phyloP scores from a whole-genome alignment of 1,140 invertebrate species.

The Coelopa frigida region DNA sequence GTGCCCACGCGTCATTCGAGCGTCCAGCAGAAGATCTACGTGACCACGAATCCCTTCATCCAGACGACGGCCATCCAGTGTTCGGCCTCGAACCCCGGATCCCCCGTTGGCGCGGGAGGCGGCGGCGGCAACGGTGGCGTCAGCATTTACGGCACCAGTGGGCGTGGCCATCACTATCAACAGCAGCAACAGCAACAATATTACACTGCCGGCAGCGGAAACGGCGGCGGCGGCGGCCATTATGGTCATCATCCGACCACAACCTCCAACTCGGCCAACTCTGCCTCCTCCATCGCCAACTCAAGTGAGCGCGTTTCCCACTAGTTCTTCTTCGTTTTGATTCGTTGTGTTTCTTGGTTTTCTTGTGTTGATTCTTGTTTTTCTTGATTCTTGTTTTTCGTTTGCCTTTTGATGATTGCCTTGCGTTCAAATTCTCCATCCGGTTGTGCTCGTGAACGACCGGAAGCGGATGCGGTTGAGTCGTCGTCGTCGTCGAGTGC shows the following conservation, averaged over 20 bases:
- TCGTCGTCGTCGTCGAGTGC: too few relatives aligned
- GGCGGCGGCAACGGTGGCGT: constrained; percentile 10
- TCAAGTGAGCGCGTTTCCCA: constrained; percentile 36
- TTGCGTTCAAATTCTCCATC: too few relatives aligned
- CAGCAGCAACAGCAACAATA: constrained; percentile 30
- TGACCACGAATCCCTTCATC: constrained; percentile 45
- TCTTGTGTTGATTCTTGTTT: constrained; percentile 11
- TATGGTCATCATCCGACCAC: constrained; percentile 9
- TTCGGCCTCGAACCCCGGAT: constrained; percentile 27
- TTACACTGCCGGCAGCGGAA: constrained; percentile 15
- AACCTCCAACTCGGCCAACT: constrained; percentile 3
- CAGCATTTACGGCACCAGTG: constrained; percentile 14
- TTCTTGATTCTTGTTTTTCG: constrained; percentile 5
- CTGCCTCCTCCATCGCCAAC: constrained; percentile 20
- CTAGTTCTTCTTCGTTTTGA: not conserved
- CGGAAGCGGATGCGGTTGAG: too few relatives aligned
- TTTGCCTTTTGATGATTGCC: too few relatives aligned
- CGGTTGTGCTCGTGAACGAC: too few relatives aligned
- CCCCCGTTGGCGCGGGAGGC: constrained; percentile 28
- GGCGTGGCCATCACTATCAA: constrained; percentile 16
- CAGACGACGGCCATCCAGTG: constrained; percentile 42
- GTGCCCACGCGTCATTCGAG: constrained; percentile 40
- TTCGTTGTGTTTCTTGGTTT: constrained; percentile 1
- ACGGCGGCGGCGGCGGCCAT: constrained; percentile 4
- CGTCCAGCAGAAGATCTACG: constrained; percentile 44